phyloP scores from a whole-genome alignment of 2,888 invertebrate genomes.

The Andrena praecox region DNA sequence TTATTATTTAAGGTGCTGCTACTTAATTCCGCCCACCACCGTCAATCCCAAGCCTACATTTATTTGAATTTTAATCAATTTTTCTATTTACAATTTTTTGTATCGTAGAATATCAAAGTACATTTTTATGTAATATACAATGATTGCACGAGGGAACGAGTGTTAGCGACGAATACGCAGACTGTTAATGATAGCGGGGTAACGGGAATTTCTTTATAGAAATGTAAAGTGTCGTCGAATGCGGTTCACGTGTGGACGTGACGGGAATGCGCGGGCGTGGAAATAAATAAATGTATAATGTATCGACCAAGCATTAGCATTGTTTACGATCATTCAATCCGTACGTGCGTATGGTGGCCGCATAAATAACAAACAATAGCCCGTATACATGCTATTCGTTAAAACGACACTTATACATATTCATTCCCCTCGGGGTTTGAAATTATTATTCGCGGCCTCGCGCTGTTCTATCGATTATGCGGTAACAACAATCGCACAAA shows the following conservation, averaged over 20 bases:
- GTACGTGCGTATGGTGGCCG: conserved; percentile 23
- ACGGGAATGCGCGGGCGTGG: neutral
- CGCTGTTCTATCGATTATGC: conserved; percentile 31
- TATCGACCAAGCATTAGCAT: conserved; percentile 29
- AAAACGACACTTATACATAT: conserved; percentile 52
- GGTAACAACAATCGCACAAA: conserved; percentile 38
- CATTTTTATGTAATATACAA: too few species aligned
- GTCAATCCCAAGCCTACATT: neutral
- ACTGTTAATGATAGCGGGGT: neutral
- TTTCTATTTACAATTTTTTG: neutral
- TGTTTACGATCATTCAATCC: conserved; percentile 44
- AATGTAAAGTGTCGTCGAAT: conserved; percentile 17
- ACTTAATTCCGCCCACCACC: too few species aligned
- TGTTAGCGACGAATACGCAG: too few species aligned
- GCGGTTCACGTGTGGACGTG: conserved; percentile 2
- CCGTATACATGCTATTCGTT: conserved; percentile 31
- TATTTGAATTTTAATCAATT: neutral
- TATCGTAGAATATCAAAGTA: too few species aligned
- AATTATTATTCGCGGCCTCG: conserved; percentile 52
- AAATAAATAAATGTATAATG: conserved; percentile 43
- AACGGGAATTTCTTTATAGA: conserved; percentile 21
- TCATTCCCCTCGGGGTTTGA: conserved; percentile 34
- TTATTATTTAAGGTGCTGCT: too few species aligned
- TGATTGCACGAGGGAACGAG: too few species aligned
- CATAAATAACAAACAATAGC: conserved; percentile 35